Base-by-base conservation (phyloP, 2,888 invertebrate species). In the Drosophila nr. perissopoda region DNA sequence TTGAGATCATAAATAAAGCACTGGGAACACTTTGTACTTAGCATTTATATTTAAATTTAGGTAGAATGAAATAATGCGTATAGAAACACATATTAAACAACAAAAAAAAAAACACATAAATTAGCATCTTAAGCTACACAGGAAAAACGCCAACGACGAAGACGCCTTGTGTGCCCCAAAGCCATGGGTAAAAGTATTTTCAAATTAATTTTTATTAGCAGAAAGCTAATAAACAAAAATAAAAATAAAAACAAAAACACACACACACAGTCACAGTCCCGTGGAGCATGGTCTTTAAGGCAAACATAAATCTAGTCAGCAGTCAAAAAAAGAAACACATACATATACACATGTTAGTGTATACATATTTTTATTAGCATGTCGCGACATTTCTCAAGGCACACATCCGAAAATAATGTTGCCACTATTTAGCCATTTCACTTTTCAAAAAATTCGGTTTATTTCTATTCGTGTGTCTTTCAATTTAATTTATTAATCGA, bases 401-500 rank as follows among this genome's bases (percentile, higher is more conserved):
- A 85, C 76, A 70, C 82, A 75, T 67, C 68, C 62, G 72, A 73
- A 79, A 74, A 83, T 83, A 88, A 74, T 89, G 79, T 68, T 63
- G 86, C 61, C 75, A 77, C 87, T 70, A 77, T 86, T 88, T 83
- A 80, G 64, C 70, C 88, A 83, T 77, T 90, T 90, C 80, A 82
- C 72, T 73, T 82, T 0, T 18, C 1, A 25, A 34, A 16, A 36
- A 16, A 25, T n/a, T 76, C 52, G 62, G 53, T 57, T 34, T 29
- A 29, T 67, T 72, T 73, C 74, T 60, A 58, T 79, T 76, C 77
- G 77, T 83, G 86, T 88, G 83, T 83, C 88, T 85, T 91, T 84
- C 74, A 88, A 88, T 88, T 89, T 91, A 88, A 91, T 88, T 90
- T 88, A 88, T 91, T 91, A 91, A 90, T 91, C 91, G 90, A 86